These are phyloP conservation scores for Panurus biarmicus DNA, from an alignment of 2,113 vertebrate species.

Conservation along the genomic window DNA sequence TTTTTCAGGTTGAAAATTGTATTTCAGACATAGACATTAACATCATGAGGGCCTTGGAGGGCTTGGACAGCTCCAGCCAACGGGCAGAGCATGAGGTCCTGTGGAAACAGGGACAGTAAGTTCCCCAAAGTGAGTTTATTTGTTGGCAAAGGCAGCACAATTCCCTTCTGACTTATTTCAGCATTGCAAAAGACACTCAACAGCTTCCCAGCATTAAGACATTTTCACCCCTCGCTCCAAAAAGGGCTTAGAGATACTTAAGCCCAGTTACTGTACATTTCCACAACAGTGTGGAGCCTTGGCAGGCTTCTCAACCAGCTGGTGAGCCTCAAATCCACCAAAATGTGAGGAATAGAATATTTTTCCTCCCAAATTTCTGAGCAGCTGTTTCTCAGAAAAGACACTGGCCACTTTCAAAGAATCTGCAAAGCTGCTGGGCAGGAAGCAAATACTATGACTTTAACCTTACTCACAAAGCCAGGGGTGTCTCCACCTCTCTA, in stretches of 20 bases:
- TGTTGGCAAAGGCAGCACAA: slow-evolving; percentile 1
- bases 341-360: slow-evolving; percentile 3
- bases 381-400: slow-evolving; percentile 56
- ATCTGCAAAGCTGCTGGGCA: not conserved
- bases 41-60: not conserved
- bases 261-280: slow-evolving; percentile 61
- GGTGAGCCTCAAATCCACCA: slow-evolving; percentile 10
- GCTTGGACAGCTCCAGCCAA: not conserved
- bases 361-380: slow-evolving; percentile 23
- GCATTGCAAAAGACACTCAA: slow-evolving; percentile 9
- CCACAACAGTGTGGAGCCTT: slow-evolving; percentile 8
- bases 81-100: not conserved
- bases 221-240: not conserved
- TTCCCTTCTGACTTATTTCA: slow-evolving; percentile 35
- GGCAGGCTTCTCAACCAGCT: slow-evolving; percentile 53
- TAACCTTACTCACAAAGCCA: not conserved
- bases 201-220: slow-evolving; percentile 7
- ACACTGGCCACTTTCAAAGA: not conserved
- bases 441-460: not conserved
- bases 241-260: slow-evolving; percentile 26
- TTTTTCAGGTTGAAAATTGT: not conserved
- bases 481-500: not conserved
- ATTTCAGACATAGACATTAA: not conserved
- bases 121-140: not conserved
- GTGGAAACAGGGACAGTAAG: not conserved